These are phyloP conservation scores for Pemphigus obesinymphae DNA, from an alignment of 1,140 invertebrate genomes.

Conservation along the genomic window DNA sequence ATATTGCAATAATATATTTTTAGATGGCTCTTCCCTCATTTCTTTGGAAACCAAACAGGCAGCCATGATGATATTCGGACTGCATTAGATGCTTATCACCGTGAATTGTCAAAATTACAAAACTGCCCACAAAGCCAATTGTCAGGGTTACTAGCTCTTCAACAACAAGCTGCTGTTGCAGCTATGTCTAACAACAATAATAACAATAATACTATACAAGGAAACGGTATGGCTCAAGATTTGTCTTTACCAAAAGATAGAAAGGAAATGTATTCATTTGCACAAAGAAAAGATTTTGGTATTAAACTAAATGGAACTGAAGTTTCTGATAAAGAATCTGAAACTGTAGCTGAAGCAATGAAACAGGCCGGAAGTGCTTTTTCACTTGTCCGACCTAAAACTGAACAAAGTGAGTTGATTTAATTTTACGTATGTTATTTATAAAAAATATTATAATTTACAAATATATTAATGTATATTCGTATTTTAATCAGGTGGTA, in stretches of 20 bases:
- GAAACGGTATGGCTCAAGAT: conserved; percentile 72
- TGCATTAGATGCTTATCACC: conserved; percentile 84
- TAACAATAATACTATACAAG: conserved; percentile 46
- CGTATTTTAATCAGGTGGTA: conserved; percentile 23
- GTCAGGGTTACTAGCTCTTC: conserved; percentile 40
- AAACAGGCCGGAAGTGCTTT: conserved; percentile 79
- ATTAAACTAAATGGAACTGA: conserved; percentile 42
- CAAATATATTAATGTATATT: neutral
- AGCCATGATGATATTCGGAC: conserved; percentile 81
- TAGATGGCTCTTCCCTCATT: conserved; percentile 64
- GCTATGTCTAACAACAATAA: conserved; percentile 37
- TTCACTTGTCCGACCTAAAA: conserved; percentile 74
- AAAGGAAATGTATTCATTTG: conserved; percentile 35
- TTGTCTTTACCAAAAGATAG: conserved; percentile 69
- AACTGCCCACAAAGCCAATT: conserved; percentile 41
- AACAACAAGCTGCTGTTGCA: conserved; percentile 21
- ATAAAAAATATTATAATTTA: neutral
- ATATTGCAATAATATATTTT: neutral
- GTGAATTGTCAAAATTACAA: conserved; percentile 76
- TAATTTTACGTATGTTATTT: neutral
- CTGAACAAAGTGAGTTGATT: conserved; percentile 59
- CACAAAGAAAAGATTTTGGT: conserved; percentile 32
- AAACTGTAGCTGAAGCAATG: conserved; percentile 57
- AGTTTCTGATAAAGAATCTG: conserved; percentile 38
- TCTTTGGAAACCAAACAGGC: conserved; percentile 60